Percentiles rank a stretch among this genome's conserved stretches.
Evolutionary conservation across 2,113 vertebrate genomes (phyloP).

Genomic region (Promerops cafer): DNA sequence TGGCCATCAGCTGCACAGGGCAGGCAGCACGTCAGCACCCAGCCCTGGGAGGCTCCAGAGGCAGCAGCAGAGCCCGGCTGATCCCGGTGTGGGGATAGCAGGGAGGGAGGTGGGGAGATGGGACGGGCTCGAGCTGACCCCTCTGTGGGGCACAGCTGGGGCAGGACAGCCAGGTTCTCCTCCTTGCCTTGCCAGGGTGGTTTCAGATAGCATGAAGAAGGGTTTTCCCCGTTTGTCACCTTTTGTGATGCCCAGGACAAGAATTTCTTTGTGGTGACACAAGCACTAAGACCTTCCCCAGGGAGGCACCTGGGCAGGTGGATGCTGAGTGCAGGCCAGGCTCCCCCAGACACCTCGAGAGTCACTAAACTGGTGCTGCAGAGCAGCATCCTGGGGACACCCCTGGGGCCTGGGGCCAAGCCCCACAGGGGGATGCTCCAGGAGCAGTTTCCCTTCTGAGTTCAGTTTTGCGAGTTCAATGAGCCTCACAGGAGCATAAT

Average conservation of each 20-base stretch:
- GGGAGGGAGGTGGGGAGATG: not conserved
- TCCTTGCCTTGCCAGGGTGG: not conserved
- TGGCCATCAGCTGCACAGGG: not conserved
- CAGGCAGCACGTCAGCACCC: not conserved
- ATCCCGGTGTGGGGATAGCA: accelerated
- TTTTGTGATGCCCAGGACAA: not conserved
- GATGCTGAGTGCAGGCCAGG: accelerated
- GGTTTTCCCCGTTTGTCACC: not conserved
- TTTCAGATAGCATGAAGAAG: not conserved
- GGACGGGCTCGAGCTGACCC: not conserved
- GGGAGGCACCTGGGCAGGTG: not conserved
- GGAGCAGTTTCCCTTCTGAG: not conserved
- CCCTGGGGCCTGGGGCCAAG: not conserved
- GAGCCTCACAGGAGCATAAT: not conserved
- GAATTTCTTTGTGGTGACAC: not conserved
- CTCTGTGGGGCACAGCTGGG: not conserved
- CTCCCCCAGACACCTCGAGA: not conserved
- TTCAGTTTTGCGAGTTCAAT: not conserved
- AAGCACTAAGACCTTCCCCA: not conserved
- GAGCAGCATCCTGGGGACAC: not conserved
- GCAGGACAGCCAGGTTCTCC: not conserved
- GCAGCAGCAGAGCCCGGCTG: not conserved
- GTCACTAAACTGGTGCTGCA: not conserved
- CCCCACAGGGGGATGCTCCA: not conserved
- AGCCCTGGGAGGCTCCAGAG: not conserved